Percentiles rank a stretch among this genome's conserved stretches.
These are phyloP conservation scores for Dioctria linearis DNA, from an alignment of 2,888 invertebrate genomes.

Conservation along the genomic window DNA sequence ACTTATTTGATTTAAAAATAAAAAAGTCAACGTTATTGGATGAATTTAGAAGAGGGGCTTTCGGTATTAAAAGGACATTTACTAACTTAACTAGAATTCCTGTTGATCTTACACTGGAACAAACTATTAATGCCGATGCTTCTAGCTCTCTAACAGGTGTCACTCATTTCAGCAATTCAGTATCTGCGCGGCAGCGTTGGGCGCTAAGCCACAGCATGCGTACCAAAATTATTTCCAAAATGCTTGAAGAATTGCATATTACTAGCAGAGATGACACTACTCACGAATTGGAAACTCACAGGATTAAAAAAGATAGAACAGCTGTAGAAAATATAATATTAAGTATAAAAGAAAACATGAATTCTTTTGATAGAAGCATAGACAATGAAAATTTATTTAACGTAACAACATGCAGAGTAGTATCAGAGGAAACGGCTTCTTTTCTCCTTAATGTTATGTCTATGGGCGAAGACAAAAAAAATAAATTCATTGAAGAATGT, in stretches of 20 bases:
- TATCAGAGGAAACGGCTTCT: constrained; percentile 54
- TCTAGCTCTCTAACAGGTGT: constrained; percentile 61
- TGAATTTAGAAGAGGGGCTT: not conserved
- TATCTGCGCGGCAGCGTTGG: no score
- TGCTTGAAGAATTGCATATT: not conserved
- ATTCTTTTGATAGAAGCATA: constrained; percentile 59
- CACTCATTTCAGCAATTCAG: constrained; percentile 61
- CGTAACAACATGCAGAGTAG: constrained; percentile 59
- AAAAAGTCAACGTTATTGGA: no score
- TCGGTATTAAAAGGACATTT: constrained; percentile 58
- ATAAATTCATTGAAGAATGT: constrained; percentile 44
- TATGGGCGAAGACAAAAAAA: constrained; percentile 11
- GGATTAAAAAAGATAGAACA: not conserved
- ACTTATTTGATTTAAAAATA: no score
- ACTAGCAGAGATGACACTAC: not conserved
- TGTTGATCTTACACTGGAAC: constrained; percentile 64
- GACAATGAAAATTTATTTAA: constrained; percentile 60
- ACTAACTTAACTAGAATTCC: constrained; percentile 65
- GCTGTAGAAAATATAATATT: constrained; percentile 41
- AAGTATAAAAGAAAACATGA: constrained; percentile 57
- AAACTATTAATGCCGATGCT: constrained; percentile 65
- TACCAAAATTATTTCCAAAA: constrained; percentile 36
- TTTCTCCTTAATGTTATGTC: constrained; percentile 35
- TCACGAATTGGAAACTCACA: constrained; percentile 20
- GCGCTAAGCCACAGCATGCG: constrained; percentile 59